Base-by-base conservation (phyloP, 2,113 vertebrate species). In the Crotalus helleri region DNA sequence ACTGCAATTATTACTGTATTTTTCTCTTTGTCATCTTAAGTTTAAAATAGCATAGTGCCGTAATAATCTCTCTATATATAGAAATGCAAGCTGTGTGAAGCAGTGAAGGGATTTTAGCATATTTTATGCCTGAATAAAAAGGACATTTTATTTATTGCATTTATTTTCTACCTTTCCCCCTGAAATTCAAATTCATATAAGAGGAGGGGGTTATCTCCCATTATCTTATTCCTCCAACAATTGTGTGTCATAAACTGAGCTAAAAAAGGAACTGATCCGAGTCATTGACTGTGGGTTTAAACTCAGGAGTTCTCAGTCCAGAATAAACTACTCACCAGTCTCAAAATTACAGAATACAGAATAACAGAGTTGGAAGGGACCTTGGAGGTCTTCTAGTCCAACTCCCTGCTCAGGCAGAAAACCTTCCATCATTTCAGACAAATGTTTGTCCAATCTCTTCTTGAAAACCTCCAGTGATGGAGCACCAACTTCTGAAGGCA, bases 11-110 rank as follows among this genome's bases (percentile, higher is more conserved):
- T 92, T 85, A 57, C 0, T 0, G 24, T 90, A 85, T 89, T 55
- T 92, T 93, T 88, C 74, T 92, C 49, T 91, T 94, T 96, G 46
- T 85, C 55, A 53, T 17, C 21, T 93, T 86, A 93, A n/a, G 26
- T 26, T 90, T 81, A 61, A 49, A 93, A 69, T 29, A 19, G 44
- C 21, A 6, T 3, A 51, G 29, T 92, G 33, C 49, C 85, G 5
- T 2, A 94, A 89, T 88, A 61, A n/a, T 89, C 87, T 88, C 15
- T 85, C 0, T 1, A 0, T 74, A n/a, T 44, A 26, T 0, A 21
- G 92, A 61, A 46, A 58, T 91, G 17, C 64, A 86, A 29, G 7
- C 26, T 8, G 88, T 57, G 17, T 10, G 86, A 39, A 94, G 44
- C 55, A 57, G 69, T 86, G 8, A 1, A 90, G 55, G 88, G 24